Base-by-base conservation (phyloP, 2,888 invertebrate genomes). In the Caenorhabditis imperialis region DNA sequence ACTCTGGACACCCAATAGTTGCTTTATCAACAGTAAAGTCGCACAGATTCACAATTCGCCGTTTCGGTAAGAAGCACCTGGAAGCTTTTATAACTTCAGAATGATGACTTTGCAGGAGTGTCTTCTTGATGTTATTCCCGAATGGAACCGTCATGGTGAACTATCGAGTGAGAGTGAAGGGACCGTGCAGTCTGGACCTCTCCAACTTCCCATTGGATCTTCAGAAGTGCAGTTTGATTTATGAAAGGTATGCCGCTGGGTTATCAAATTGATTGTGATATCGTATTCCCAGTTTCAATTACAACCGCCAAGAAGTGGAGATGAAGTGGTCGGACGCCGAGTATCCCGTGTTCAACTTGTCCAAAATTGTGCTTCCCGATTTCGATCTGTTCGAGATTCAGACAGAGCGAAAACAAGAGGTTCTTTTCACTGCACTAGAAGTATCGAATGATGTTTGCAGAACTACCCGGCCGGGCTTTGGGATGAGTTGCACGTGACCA, bases 1-100 rank as follows among this genome's bases (percentile, higher is more conserved):
- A 3, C 78, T 85, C 0, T 85, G 85, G 85, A 86, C 85, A n/a
- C 86, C 86, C 6, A 86, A 86, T 60, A 81, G 82, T 25, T 86
- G 86, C 48, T 86, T 84, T 51, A 81, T 84, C 55, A 83, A 84
- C 55, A 75, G 75, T 18, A 84, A 84, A 75, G 77, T 77, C 1
- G 84, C 84, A 3, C 73, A 78, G 20, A 83, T 84, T 45, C 84
- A 84, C 65, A 75, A 79, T 51, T 82, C 81, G 14, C 84, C 84
- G 5, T 84, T 82, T 50, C 45, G 78, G 78, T 75, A 35, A 45
- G 45, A 16, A 45, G 7, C 7, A 30, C 14, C 44, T 10, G 25
- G 1, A 14, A 27, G 12, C n/a, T 40, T 16, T n/a, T 8, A 45
- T 23, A 8, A 12, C 45, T 23, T 42, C 42, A 42, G 18, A 55